Evolutionary conservation across 2,888 invertebrate species (phyloP), one percentile per base, ranked within the genome.

Genomic region (Endomychus coccineus): DNA sequence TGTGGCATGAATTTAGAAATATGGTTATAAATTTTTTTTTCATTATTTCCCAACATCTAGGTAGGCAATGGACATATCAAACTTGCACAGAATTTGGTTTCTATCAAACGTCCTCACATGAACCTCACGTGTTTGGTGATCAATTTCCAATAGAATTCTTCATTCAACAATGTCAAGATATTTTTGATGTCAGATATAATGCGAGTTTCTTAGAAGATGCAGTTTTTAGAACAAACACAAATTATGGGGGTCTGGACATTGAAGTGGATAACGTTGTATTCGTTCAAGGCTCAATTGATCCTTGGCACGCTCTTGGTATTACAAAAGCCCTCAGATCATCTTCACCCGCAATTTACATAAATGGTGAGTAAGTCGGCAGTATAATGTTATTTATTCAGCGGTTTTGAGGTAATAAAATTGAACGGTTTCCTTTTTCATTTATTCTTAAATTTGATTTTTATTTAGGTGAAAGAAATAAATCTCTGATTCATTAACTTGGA

Each of bases 71-170:
- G 95, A 81, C 76, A 40, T 95, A 91, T 62, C 95, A 95, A 67
- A 94, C 94, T 0, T 96, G 95, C 60, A 89, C 86, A 1, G 96
- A 96, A 63, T 96, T 95, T 61, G 95, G 94, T 15, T 96, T 87
- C 65, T 96, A 83, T 65, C 95, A 96, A 69, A 87, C 90, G 0
- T 89, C 92, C 0, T 77, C 80, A 0, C 74, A 71, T 3, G 69
- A 71, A 39, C 67, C 70, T 2, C 69, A 74, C 64, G 47, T 63
- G 25, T 94, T 94, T 59, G 86, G 90, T 0, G 70, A 82, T 54
- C 67, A 73, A 16, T 89, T 92, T 48, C 76, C 82, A 0, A 62
- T 83, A 0, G 75, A 82, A 38, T 92, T 84, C 63, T 92, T 82
- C 54, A 70, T 82, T 15, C 71, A 82, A 43, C 86, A 88, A 57